phyloP scores from a whole-genome alignment of 1,140 invertebrate species.

The Drepana arcuata region DNA sequence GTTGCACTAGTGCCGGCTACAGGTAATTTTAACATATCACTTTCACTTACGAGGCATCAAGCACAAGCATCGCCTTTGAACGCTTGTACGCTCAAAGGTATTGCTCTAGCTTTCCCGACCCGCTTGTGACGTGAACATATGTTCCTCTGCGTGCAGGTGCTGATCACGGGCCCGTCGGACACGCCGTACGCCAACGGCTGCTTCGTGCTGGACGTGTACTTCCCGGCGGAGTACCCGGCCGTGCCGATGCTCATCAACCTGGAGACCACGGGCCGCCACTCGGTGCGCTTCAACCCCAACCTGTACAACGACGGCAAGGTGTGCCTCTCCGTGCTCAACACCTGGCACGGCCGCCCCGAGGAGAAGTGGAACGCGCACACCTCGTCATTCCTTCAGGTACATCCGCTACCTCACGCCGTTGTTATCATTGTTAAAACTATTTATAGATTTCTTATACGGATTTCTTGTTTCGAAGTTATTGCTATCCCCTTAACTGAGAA shows the following conservation, averaged over 20 bases:
- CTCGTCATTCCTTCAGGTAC: conserved; percentile 94
- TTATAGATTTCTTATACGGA: too few relatives aligned
- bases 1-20: too few relatives aligned
- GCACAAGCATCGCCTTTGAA: too few relatives aligned
- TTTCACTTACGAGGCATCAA: too few relatives aligned
- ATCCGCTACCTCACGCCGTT: neutral
- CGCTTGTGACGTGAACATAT: neutral
- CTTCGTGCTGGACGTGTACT: conserved; percentile 93
- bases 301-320: conserved; percentile 98
- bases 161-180: conserved; percentile 93
- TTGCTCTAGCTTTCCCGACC: too few relatives aligned
- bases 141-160: conserved; percentile 73
- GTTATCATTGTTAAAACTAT: too few relatives aligned
- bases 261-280: conserved; percentile 94
- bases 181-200: conserved; percentile 93
- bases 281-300: conserved; percentile 97
- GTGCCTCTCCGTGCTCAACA: conserved; percentile 95
- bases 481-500: too few relatives aligned
- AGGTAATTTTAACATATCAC: too few relatives aligned
- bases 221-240: conserved; percentile 89
- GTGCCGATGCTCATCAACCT: conserved; percentile 90
- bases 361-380: conserved; percentile 99
- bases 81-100: too few relatives aligned
- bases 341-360: conserved; percentile 98
- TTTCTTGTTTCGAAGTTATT: too few relatives aligned